These are phyloP conservation scores for Galleria mellonella DNA, from an alignment of 1,140 invertebrate genomes.

Conservation along the genomic window DNA sequence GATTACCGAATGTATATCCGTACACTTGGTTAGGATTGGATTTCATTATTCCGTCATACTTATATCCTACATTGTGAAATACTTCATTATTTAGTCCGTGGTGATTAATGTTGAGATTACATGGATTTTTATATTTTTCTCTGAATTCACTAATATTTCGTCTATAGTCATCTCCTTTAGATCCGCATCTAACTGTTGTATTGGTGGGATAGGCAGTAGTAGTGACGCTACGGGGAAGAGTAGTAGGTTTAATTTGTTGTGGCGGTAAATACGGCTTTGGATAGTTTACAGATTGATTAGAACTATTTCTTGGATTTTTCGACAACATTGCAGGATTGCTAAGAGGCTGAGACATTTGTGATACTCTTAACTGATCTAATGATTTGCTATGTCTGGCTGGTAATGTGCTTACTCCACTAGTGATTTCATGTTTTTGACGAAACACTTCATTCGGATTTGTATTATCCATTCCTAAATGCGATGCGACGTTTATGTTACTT, in stretches of 20 bases:
- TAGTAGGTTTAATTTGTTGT: conserved; percentile 63
- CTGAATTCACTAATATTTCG: conserved; percentile 77
- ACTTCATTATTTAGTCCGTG: conserved; percentile 59
- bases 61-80: conserved; percentile 62
- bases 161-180: conserved; percentile 71
- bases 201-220: conserved; percentile 60
- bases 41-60: conserved; percentile 53
- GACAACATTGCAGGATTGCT: conserved; percentile 42
- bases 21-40: conserved; percentile 63
- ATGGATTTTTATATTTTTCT: conserved; percentile 76
- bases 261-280: conserved; percentile 44
- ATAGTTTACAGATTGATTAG: conserved; percentile 59
- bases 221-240: conserved; percentile 66
- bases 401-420: conserved; percentile 69
- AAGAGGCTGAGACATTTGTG: conserved; percentile 49
- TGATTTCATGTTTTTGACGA: conserved; percentile 54
- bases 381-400: conserved; percentile 87
- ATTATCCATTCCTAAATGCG: conserved; percentile 41
- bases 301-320: conserved; percentile 51
- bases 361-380: conserved; percentile 81
- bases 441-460: conserved; percentile 38
- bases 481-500: conserved; percentile 31
- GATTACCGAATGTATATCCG: conserved; percentile 69
- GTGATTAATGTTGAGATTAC: conserved; percentile 41
- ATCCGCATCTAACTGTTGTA: conserved; percentile 52